These are phyloP conservation scores for Delphinapterus leucas DNA, from an alignment of 2,113 vertebrate genomes.

Conservation along the genomic window DNA sequence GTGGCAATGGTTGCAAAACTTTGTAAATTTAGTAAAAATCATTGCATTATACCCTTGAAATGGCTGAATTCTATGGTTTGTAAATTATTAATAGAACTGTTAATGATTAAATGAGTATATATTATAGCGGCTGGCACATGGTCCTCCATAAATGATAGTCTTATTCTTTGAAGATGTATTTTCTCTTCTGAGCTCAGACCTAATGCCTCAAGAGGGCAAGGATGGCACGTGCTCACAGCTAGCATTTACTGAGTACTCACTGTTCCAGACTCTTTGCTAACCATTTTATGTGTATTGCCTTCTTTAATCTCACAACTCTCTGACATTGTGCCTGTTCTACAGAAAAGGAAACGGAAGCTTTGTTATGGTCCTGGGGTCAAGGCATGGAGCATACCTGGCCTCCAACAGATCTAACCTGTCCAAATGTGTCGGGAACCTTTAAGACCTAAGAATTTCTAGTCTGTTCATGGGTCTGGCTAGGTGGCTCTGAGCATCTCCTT, in stretches of 20 bases:
- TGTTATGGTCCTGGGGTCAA: neutral
- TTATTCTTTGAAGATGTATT: neutral
- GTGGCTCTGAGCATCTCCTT: neutral
- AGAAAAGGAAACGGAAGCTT: neutral
- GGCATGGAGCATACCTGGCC: neutral
- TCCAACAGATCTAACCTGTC: neutral
- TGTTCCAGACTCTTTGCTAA: neutral
- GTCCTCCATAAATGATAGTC: neutral
- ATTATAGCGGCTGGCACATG: neutral
- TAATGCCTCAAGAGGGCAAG: neutral
- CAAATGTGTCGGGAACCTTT: neutral
- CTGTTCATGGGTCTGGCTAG: neutral
- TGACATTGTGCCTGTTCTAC: neutral
- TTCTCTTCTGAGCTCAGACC: neutral
- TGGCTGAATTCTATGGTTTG: neutral
- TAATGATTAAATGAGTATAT: neutral
- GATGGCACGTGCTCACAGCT: neutral
- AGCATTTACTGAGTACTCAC: neutral
- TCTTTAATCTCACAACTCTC: neutral
- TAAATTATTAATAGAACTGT: constrained; percentile 2
- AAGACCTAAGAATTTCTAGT: neutral
- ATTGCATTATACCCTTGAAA: neutral
- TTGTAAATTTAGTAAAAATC: neutral
- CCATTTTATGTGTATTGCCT: rapidly evolving
- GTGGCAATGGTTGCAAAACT: neutral